Evolutionary conservation across 1,140 invertebrate species (phyloP).

Genomic region (Apocrypta bakeri): DNA sequence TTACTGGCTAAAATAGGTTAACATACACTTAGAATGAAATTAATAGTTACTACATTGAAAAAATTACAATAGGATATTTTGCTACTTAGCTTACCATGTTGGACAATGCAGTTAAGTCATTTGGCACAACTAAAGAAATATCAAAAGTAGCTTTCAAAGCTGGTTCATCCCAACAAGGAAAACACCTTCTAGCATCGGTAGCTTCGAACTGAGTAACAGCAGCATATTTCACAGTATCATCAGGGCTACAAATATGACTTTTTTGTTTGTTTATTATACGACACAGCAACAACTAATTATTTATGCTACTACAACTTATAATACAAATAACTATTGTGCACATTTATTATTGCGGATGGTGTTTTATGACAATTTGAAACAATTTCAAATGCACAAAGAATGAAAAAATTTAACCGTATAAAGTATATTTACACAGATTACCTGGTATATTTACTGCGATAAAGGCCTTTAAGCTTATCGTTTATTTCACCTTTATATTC

Average conservation of each 20-base stretch:
- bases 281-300: not conserved
- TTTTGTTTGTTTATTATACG: not conserved
- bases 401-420: not conserved
- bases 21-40: not conserved
- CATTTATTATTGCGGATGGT: not conserved
- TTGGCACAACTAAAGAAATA: slow-evolving; percentile 87
- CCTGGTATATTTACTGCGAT: slow-evolving; percentile 90
- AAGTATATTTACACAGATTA: slow-evolving; percentile 55
- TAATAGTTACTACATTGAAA: no score
- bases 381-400: not conserved
- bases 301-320: no score
- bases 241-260: slow-evolving; percentile 70
- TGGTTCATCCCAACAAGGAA: slow-evolving; percentile 99
- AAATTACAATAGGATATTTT: slow-evolving; percentile 34
- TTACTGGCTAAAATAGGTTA: slow-evolving; percentile 58
- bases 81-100: slow-evolving; percentile 87
- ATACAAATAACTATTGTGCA: not conserved
- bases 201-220: slow-evolving; percentile 96
- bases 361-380: not conserved
- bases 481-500: slow-evolving; percentile 88
- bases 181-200: slow-evolving; percentile 93
- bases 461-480: slow-evolving; percentile 96
- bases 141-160: slow-evolving; percentile 96
- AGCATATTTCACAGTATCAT: slow-evolving; percentile 86
- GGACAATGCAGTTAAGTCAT: slow-evolving; percentile 87